These are phyloP conservation scores for Notolabrus celidotus DNA, from an alignment of 2,797 vertebrate species.

Conservation along the genomic window DNA sequence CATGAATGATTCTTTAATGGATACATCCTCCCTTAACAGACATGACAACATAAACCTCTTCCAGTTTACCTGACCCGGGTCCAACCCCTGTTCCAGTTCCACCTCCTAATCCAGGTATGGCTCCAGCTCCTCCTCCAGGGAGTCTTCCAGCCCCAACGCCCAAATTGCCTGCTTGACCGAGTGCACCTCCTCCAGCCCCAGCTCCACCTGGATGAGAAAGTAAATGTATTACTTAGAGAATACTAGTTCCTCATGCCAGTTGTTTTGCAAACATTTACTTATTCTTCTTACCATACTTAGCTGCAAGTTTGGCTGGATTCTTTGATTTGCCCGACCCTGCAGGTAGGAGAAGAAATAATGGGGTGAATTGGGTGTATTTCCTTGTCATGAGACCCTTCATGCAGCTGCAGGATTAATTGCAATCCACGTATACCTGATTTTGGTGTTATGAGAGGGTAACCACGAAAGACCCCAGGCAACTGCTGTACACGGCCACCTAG, in stretches of 20 bases:
- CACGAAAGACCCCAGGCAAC: constrained; percentile 92
- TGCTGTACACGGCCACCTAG: constrained; percentile 89
- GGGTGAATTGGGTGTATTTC: no score
- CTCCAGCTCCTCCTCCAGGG: constrained; percentile 58
- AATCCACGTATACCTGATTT: constrained; percentile 88
- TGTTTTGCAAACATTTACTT: background rate
- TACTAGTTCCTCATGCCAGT: background rate
- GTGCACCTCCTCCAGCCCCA: constrained; percentile 60
- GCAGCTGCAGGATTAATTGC: background rate
- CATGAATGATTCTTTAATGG: background rate
- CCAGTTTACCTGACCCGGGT: constrained; percentile 49
- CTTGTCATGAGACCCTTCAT: background rate
- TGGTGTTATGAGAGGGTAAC: constrained; percentile 96
- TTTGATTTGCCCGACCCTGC: constrained; percentile 82
- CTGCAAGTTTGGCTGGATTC: constrained; percentile 80
- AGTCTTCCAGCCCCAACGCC: constrained; percentile 56
- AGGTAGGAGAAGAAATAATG: constrained; percentile 1
- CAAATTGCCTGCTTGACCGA: constrained; percentile 67
- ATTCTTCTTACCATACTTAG: constrained; percentile 81
- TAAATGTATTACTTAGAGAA: no score
- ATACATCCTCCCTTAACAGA: background rate
- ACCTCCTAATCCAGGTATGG: constrained; percentile 36
- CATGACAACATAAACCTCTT: background rate
- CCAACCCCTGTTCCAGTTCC: constrained; percentile 44
- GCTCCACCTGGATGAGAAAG: constrained; percentile 51